Percentiles rank a stretch among this genome's conserved stretches.
These are phyloP conservation scores for Eupeodes luniger DNA, from an alignment of 2,888 invertebrate species.

Conservation along the genomic window DNA sequence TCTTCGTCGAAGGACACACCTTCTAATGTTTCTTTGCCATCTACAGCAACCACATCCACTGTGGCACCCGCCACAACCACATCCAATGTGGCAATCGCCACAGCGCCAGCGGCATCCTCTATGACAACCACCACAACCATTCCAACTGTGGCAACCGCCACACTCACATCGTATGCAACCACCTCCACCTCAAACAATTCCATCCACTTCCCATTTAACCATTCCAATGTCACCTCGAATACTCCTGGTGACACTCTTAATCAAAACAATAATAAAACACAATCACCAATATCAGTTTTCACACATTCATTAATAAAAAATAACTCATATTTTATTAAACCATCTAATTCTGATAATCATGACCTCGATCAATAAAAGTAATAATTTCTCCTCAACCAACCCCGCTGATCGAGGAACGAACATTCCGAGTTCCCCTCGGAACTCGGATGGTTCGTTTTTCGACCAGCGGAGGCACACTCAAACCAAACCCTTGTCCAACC, in stretches of 20 bases:
- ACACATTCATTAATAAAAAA: not conserved
- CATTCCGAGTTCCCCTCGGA: conserved; percentile 2
- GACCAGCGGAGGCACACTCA: too few relatives aligned
- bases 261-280: not conserved
- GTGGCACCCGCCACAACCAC: too few relatives aligned
- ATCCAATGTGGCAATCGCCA: too few relatives aligned
- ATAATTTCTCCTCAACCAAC: not conserved
- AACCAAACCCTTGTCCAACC: too few relatives aligned
- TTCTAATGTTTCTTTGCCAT: fast-evolving
- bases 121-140: too few relatives aligned
- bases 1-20: too few relatives aligned
- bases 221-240: not conserved
- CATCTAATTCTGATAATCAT: not conserved
- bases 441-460: not conserved
- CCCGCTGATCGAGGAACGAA: not conserved
- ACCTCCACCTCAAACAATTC: not conserved
- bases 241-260: not conserved
- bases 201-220: too few relatives aligned
- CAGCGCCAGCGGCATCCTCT: too few relatives aligned
- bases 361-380: not conserved
- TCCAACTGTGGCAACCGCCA: too few relatives aligned
- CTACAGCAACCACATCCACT: too few relatives aligned
- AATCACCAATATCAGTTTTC: not conserved
- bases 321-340: not conserved
- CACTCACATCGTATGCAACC: not conserved